Conservation (phyloP, 2,113 vertebrate genomes). For the Actinemys pallida region DNA sequence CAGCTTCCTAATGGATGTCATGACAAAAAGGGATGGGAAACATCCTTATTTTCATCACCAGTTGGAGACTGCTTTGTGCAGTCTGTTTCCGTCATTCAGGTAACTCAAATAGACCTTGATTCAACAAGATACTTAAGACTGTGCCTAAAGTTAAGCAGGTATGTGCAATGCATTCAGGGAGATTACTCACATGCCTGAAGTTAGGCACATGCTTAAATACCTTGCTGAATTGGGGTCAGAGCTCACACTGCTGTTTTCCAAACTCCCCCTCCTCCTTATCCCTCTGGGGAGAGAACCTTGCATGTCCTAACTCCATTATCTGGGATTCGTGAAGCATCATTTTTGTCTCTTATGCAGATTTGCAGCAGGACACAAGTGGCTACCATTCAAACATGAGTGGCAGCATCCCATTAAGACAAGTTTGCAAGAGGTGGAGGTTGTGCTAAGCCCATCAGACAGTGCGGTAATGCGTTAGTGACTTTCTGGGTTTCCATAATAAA, state of each 20-base stretch:
- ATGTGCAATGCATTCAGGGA: constrained; percentile 25
- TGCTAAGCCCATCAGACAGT: constrained; percentile 39
- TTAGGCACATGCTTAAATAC: constrained; percentile 23
- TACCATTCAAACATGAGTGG: constrained; percentile 65
- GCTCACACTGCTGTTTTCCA: constrained; percentile 38
- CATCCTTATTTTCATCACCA: constrained; percentile 32
- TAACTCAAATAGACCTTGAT: constrained; percentile 13
- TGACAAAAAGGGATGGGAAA: neutral
- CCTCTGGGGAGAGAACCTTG: constrained; percentile 46
- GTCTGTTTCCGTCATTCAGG: constrained; percentile 18
- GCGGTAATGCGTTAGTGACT: constrained; percentile 51
- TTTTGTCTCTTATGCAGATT: constrained; percentile 71
- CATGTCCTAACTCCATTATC: constrained; percentile 68
- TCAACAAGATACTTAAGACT: constrained; percentile 46
- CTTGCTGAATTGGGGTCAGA: constrained; percentile 53
- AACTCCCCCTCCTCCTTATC: neutral
- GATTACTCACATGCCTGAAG: constrained; percentile 51
- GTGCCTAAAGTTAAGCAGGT: constrained; percentile 12
- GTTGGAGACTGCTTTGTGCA: constrained; percentile 29
- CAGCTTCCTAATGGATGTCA: neutral
- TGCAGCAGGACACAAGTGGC: constrained; percentile 67
- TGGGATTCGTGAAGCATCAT: constrained; percentile 67
- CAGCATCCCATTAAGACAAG: constrained; percentile 59
- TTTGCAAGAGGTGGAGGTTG: constrained; percentile 42
- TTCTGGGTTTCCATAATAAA: constrained; percentile 64